Conservation (phyloP, 2,113 vertebrate species). For the Ammospiza caudacuta region DNA sequence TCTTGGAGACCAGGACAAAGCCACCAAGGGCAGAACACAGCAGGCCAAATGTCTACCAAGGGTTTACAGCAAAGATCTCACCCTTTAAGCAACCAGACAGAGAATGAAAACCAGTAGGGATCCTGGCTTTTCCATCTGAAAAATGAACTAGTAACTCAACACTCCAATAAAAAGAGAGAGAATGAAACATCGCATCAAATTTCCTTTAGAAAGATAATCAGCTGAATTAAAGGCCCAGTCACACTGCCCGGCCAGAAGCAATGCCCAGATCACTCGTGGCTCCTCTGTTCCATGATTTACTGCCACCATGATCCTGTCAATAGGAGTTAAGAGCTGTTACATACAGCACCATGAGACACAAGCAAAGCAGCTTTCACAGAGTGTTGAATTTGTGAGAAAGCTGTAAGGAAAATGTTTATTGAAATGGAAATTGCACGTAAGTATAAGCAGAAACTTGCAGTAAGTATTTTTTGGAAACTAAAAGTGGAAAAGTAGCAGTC, state of each 20-base stretch:
- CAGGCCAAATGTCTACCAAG: not conserved
- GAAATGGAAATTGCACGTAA: constrained; percentile 39
- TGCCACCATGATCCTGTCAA: not conserved
- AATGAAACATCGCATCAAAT: not conserved
- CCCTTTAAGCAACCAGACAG: not conserved
- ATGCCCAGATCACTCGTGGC: not conserved
- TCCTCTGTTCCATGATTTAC: not conserved
- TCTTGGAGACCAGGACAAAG: not conserved
- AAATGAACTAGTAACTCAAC: not conserved
- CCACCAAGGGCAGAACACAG: not conserved
- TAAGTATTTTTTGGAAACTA: constrained; percentile 36
- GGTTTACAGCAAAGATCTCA: not conserved
- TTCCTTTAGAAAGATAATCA: not conserved
- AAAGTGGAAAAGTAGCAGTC: constrained; percentile 47
- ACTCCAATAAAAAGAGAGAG: not conserved
- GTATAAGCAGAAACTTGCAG: not conserved
- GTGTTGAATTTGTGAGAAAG: not conserved
- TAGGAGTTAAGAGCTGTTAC: not conserved
- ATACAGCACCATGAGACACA: accelerated
- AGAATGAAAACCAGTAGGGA: constrained; percentile 11
- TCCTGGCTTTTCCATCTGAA: not conserved
- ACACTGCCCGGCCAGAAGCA: not conserved
- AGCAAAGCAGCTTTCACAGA: not conserved
- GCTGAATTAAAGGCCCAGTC: not conserved
- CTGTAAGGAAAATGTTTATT: constrained; percentile 23